Evolutionary conservation across 2,797 vertebrate species (phyloP).

Genomic region (Clangula hyemalis): DNA sequence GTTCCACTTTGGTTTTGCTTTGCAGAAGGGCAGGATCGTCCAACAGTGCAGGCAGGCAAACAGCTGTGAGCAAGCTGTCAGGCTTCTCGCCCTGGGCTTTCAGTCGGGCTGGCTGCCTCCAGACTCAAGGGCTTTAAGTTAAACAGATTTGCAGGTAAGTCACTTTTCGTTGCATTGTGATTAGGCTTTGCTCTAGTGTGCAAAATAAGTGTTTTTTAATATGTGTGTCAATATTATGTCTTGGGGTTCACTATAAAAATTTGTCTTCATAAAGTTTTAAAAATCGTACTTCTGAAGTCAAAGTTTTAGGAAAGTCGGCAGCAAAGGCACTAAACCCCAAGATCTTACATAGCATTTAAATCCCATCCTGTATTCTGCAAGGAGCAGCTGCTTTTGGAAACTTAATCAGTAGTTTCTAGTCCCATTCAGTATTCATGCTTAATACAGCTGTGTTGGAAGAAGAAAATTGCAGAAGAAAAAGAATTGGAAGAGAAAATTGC

Average conservation of each 20-base stretch:
- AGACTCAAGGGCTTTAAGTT: neutral
- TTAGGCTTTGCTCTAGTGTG: neutral
- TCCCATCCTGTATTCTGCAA: neutral
- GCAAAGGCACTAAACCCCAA: neutral
- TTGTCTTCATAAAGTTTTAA: neutral
- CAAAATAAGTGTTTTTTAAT: neutral
- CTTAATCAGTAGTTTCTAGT: neutral
- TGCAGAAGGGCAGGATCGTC: neutral
- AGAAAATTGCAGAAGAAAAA: neutral
- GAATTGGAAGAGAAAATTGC: neutral
- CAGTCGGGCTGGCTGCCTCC: rapidly evolving
- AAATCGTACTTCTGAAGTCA: neutral
- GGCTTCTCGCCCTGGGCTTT: neutral
- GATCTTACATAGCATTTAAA: rapidly evolving
- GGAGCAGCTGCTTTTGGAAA: neutral
- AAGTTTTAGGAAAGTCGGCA: neutral
- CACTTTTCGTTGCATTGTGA: neutral
- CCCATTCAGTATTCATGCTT: neutral
- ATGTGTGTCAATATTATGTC: neutral
- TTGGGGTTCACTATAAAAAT: neutral
- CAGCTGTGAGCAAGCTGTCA: neutral
- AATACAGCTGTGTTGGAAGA: neutral
- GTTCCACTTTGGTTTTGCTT: neutral
- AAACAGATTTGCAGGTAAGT: neutral
- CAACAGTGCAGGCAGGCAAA: neutral